These are phyloP conservation scores for Drosophila setosimentum DNA, from an alignment of 2,888 invertebrate species.

Conservation along the genomic window DNA sequence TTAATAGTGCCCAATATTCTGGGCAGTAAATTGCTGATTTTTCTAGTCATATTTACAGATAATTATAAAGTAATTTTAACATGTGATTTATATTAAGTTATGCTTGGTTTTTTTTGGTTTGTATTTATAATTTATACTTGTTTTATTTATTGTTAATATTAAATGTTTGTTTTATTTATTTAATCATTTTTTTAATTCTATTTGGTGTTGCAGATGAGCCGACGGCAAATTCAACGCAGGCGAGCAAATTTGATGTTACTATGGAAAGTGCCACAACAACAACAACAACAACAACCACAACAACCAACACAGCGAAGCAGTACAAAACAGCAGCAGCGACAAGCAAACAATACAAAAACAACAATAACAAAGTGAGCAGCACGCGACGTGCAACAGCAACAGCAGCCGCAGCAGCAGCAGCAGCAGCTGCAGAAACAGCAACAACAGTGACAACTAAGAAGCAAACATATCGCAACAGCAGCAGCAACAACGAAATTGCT, in stretches of 20 bases:
- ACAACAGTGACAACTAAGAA: constrained; percentile 65
- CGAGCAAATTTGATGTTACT: constrained; percentile 71
- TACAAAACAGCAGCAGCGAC: constrained; percentile 61
- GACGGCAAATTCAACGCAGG: constrained; percentile 74
- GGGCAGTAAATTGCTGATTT: no score
- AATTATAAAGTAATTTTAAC: not conserved
- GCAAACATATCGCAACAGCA: constrained; percentile 78
- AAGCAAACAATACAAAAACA: constrained; percentile 68
- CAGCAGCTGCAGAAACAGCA: constrained; percentile 41
- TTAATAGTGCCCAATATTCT: no score
- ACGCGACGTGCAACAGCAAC: constrained; percentile 69
- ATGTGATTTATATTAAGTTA: not conserved
- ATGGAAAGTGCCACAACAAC: constrained; percentile 83
- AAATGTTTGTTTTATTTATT: not conserved
- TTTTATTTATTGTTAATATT: not conserved
- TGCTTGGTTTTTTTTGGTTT: not conserved
- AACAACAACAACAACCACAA: constrained; percentile 40
- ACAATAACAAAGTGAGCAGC: constrained; percentile 60
- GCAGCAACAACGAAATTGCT: constrained; percentile 44
- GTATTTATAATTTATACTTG: not conserved
- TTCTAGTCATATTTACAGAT: no score
- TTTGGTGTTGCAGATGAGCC: constrained; percentile 80
- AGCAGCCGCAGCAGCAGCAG: constrained; percentile 50
- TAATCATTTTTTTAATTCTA: constrained; percentile 19
- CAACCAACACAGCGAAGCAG: constrained; percentile 67